A percentile compares a stretch with the other conserved stretches of the same genome.
These are phyloP conservation scores for Anadara kagoshimensis DNA, from an alignment of 1,140 invertebrate genomes.

Conservation along the genomic window DNA sequence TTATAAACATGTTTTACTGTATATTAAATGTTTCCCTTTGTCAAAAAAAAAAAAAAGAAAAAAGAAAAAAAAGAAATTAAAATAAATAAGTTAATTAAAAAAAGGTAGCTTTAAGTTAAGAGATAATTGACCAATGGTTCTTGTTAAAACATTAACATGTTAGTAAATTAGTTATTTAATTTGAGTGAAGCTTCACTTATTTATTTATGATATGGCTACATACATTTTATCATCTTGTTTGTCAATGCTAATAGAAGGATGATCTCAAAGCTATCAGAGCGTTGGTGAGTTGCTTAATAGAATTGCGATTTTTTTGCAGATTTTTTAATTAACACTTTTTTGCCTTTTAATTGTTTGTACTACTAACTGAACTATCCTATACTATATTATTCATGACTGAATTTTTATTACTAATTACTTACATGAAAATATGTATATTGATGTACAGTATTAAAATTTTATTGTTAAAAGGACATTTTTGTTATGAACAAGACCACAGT, in stretches of 20 bases:
- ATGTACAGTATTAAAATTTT: too few species aligned
- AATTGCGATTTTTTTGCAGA: constrained; percentile 22
- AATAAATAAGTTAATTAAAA: too few species aligned
- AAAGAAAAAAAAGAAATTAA: too few species aligned
- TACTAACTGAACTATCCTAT: background rate
- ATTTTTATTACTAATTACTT: background rate
- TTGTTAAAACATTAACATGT: too few species aligned
- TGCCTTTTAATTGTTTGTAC: constrained; percentile 3
- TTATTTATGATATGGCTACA: background rate
- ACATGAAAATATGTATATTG: background rate
- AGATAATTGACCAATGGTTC: too few species aligned
- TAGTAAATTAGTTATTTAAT: background rate
- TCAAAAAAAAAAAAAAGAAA: too few species aligned
- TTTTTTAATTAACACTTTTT: constrained; percentile 14
- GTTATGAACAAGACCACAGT: too few species aligned
- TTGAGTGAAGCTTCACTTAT: background rate
- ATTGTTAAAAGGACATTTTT: too few species aligned
- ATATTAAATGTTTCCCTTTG: too few species aligned
- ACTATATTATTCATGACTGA: background rate
- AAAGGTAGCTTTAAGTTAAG: too few species aligned
- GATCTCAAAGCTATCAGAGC: constrained; percentile 33
- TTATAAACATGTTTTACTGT: too few species aligned
- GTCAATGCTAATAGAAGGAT: constrained; percentile 41
- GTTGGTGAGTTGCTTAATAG: constrained; percentile 41
- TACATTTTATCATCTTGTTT: constrained; percentile 1